A percentile compares a stretch with the other conserved stretches of the same genome.
phyloP scores from a whole-genome alignment of 1,140 invertebrate species.

The Mamestra configurata region DNA sequence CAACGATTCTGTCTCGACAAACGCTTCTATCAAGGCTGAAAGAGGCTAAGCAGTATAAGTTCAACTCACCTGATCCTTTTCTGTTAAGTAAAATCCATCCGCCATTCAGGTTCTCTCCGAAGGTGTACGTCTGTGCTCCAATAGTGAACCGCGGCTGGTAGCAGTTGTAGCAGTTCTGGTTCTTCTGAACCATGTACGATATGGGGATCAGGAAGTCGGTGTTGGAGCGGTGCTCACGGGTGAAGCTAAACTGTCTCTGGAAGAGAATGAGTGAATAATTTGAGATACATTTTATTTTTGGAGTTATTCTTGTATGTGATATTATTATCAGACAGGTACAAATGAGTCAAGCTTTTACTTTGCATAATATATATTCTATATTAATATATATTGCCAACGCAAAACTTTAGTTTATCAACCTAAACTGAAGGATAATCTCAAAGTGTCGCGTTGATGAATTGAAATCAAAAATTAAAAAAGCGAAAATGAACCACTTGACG shows the following conservation, averaged over 20 bases:
- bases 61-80: constrained; percentile 74
- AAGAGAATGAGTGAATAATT: constrained; percentile 33
- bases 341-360: no score
- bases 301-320: no score
- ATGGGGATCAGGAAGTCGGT: constrained; percentile 79
- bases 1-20: no score
- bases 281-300: not conserved
- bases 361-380: no score
- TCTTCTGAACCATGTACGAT: constrained; percentile 77
- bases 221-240: constrained; percentile 60
- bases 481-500: no score
- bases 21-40: no score
- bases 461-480: no score
- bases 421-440: no score
- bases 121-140: constrained; percentile 75
- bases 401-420: no score
- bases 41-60: not conserved
- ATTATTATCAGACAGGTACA: no score
- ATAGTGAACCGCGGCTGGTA: constrained; percentile 80
- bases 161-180: constrained; percentile 79
- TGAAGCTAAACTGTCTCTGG: constrained; percentile 79
- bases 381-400: no score
- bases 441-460: no score
- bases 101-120: constrained; percentile 76
- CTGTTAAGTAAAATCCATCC: constrained; percentile 83